Evolutionary conservation across 2,797 vertebrate species (phyloP), one percentile per base, ranked within the genome.

Genomic region (Enteromius fasciolatus): DNA sequence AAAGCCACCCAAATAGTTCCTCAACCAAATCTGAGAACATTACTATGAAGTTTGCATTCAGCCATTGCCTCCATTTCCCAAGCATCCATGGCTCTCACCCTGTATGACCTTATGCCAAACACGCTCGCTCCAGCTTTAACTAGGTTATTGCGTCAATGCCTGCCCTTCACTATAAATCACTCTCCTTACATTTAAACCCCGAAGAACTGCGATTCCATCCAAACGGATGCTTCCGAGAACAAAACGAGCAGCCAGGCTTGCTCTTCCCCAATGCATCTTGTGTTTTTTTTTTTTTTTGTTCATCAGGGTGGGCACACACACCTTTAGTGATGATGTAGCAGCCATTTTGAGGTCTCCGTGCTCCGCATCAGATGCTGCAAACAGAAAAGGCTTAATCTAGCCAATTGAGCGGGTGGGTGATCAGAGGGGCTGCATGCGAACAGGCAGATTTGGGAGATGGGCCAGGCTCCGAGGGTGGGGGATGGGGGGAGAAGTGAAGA

Each of bases 271-370:
- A 36, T 75, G 11, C 33, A 14, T 78, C 28, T 69, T 70, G 36
- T 31, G 20, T 14, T 73, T 25, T 10, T 54, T 17, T 63, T 36
- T 36, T 80, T 25, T 78, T 69, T 61, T 67, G 67, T 74, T 69
- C 46, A 59, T 69, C 46, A 63, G 75, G 82, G 74, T 83, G 80
- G 86, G 79, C 84, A 61, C 63, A 66, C 70, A 50, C 76, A 82
- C 78, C 83, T 81, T 87, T 73, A 59, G 84, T 68, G 80, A 79
- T 84, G 81, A 77, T 36, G 74, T 81, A 84, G 89, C 83, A 84
- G 86, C 89, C 89, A 90, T 90, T 90, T 90, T 90, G 89, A 87
- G 86, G 83, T 85, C 84, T 78, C 74, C 11, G 41, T 28, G 76
- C 75, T 84, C 67, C 7, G 77, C 86, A 82, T 86, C 84, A 82